phyloP scores from a whole-genome alignment of 2,888 invertebrate genomes.

The Dryobota labecula region DNA sequence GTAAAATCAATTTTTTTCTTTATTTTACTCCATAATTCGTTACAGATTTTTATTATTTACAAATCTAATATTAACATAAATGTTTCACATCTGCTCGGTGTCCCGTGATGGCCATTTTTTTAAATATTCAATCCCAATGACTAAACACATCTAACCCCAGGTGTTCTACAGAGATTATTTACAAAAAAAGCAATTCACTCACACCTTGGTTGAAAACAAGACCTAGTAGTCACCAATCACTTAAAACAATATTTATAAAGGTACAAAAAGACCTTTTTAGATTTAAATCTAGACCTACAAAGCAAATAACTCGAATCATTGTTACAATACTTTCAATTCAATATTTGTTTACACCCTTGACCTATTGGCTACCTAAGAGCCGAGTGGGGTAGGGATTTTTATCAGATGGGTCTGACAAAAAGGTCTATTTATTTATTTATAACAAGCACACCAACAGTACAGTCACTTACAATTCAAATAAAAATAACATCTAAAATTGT shows the following conservation, averaged over 20 bases:
- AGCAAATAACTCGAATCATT: slow-evolving; percentile 6
- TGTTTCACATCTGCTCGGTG: too few species aligned
- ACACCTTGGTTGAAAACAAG: too few species aligned
- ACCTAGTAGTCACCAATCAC: slow-evolving; percentile 9
- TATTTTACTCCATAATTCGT: too few species aligned
- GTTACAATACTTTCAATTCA: slow-evolving; percentile 4
- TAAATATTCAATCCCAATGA: slow-evolving; percentile 2
- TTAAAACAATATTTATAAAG: slow-evolving; percentile 1
- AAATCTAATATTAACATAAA: too few species aligned
- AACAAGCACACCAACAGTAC: too few species aligned
- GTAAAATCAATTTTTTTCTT: too few species aligned
- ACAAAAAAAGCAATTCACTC: neutral
- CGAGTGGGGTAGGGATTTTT: neutral
- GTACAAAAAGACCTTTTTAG: neutral
- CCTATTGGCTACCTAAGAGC: too few species aligned
- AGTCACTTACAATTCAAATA: too few species aligned
- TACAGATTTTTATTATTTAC: too few species aligned
- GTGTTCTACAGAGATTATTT: too few species aligned
- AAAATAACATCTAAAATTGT: too few species aligned
- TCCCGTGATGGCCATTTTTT: neutral
- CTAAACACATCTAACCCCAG: neutral
- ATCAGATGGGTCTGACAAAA: neutral
- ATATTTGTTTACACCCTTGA: neutral
- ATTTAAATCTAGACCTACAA: neutral
- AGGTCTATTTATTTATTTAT: too few species aligned